These are phyloP conservation scores for Magallana angulata DNA, from an alignment of 1,140 invertebrate species.

Conservation along the genomic window DNA sequence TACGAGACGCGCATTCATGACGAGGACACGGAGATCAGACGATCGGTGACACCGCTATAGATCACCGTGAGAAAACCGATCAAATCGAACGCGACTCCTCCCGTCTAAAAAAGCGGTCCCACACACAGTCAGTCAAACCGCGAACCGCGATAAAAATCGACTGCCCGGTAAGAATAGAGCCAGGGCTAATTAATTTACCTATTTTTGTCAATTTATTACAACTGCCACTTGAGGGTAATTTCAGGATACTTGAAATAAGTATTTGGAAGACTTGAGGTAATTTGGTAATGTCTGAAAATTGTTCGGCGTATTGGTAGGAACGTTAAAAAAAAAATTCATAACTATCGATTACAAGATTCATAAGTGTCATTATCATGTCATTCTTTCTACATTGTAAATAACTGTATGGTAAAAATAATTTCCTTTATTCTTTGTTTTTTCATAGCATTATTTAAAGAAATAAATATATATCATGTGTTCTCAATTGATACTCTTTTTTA, in stretches of 20 bases:
- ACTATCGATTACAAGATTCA: not conserved
- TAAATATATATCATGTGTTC: too few species aligned
- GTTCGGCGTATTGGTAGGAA: not conserved
- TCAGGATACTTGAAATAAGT: conserved; percentile 1
- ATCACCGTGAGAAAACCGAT: conserved; percentile 35
- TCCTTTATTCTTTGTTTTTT: too few species aligned
- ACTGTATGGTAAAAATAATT: too few species aligned
- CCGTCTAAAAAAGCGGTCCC: not conserved
- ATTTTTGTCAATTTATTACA: not conserved
- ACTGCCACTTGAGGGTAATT: not conserved
- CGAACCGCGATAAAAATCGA: conserved; percentile 1
- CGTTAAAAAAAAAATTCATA: not conserved
- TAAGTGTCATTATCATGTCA: too few species aligned
- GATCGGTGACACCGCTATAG: not conserved
- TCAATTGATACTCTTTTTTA: too few species aligned
- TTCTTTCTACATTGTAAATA: too few species aligned
- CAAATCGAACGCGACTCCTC: conserved; percentile 7
- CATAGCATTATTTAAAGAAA: too few species aligned
- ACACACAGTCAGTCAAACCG: conserved; percentile 24
- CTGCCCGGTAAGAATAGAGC: not conserved
- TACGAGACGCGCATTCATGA: conserved; percentile 2
- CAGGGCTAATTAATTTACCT: conserved; percentile 2
- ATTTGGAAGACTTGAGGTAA: not conserved
- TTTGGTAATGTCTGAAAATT: not conserved
- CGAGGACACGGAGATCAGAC: conserved; percentile 10